Base-by-base conservation (phyloP, 2,113 vertebrate genomes). In the Camelus bactrianus region DNA sequence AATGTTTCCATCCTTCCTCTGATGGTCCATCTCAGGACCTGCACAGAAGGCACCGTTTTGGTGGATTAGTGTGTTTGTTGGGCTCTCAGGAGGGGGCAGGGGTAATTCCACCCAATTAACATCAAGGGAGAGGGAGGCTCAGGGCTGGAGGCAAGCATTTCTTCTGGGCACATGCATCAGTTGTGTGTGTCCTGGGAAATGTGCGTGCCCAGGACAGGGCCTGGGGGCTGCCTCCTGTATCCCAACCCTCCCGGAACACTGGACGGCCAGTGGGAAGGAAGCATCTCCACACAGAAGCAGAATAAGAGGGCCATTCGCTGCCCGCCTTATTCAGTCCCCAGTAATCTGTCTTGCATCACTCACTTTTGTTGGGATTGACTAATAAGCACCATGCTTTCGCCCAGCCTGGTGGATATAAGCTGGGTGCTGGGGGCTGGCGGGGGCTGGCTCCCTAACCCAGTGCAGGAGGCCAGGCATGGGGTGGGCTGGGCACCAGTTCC, bases 241-340 rank as follows among this genome's bases (percentile, higher is more conserved):
- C 85, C 91, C 96, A 89, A 81, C 95, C 95, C 90, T 97, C 85
- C 80, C n/a, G 69, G 87, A 95, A 35, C 91, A 56, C 90, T 52
- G 82, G 85, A 73, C 30, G 95, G 73, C 35, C 35, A 80, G 89
- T 35, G 50, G 95, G 97, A 96, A 98, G 94, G 95, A 91, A 97
- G 83, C 96, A 96, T 97, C 98, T 89, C 93, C 96, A 92, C 42
- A 62, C 0, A 2, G 94, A 86, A 7, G 42, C 75, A 90, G 94
- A 97, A 96, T 95, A 87, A 92, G 96, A 95, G 93, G 60, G 98
- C 98, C 97, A 98, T 50, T 96, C 85, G 98, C 98, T 98, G 94
- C 98, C 95, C 60, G 96, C 26, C 73, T 94, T 93, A 80, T 79
- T 93, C 89, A 56, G 79, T 79, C 90, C 32, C 84, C 82, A 93